phyloP scores from a whole-genome alignment of 2,888 invertebrate species.

The Megalurothrips usitatus region DNA sequence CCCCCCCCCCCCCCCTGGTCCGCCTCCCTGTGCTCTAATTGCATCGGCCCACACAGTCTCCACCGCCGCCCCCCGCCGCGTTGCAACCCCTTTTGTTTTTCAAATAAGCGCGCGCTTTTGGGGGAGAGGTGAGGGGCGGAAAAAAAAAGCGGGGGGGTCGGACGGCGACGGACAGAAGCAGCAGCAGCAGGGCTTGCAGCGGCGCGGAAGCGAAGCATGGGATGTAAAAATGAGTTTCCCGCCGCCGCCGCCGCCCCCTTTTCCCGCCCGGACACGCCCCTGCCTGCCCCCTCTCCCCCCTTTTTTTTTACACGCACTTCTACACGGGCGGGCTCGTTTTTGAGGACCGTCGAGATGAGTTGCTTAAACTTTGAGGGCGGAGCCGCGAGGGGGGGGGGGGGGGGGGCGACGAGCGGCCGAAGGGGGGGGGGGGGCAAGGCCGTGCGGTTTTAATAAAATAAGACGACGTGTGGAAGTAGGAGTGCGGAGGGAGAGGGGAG shows the following conservation, averaged over 20 bases:
- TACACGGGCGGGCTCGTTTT: background rate
- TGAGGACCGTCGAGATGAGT: constrained; percentile 11
- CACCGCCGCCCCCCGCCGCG: too few species aligned
- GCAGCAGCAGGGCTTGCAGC: too few species aligned
- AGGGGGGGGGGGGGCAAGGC: background rate
- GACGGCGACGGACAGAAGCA: too few species aligned
- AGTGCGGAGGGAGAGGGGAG: background rate
- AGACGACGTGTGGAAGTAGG: background rate
- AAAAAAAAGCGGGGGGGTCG: background rate
- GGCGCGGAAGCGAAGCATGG: background rate
- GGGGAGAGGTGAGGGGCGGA: background rate
- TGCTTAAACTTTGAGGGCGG: constrained; percentile 24
- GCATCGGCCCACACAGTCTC: background rate
- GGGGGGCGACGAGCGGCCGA: background rate
- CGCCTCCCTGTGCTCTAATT: background rate
- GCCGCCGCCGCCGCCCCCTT: background rate
- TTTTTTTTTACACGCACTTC: background rate
- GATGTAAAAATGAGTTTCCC: background rate
- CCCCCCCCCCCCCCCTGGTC: too few species aligned
- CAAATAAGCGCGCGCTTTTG: background rate
- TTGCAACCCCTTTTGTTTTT: too few species aligned
- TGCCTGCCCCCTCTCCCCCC: background rate
- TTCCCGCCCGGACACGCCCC: background rate
- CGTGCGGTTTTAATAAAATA: constrained; percentile 15
- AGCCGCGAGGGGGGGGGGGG: background rate